Base-by-base conservation (phyloP, 1,140 invertebrate species). In the Hylyphantes graminicola region DNA sequence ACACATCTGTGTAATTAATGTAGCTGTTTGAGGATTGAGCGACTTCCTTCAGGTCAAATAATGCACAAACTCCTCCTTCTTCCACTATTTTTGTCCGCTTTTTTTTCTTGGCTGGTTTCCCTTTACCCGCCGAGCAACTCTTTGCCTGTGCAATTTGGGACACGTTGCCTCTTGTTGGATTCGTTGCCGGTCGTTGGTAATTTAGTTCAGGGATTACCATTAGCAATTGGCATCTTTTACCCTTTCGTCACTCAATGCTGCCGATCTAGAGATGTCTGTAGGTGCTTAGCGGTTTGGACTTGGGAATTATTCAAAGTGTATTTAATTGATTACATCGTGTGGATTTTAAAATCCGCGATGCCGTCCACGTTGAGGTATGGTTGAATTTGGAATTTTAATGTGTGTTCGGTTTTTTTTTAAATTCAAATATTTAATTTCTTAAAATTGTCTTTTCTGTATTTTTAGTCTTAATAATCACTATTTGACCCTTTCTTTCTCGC, bases 321-420 rank as follows among this genome's bases (percentile, higher is more conserved):
- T 81, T 81, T 73, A 35, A 13, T 81, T 13, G 53, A 81, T 17
- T 7, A 73, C 13, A 15, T 81, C 48, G 72, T 55, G 79, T 81
- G 79, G 79, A 59, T 81, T 19, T 59, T 73, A 13, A 50, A 63
- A 64, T 81, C 79, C 67, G 67, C 67, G 11, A 81, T 81, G 79
- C 79, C 79, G 35, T 73, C 79, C n/a, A 73, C 79, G n/a, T 73
- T 57, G 15, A 73, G 79, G 79, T 81, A 81, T 73, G 19, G 12
- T 21, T 65, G 63, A 12, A 7, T 35, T 35, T 35, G 35, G 35
- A n/a, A 35, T 35, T 35, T 35, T 35, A 35, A 35, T 35, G 35
- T 35, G 35, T 35, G 1, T 5, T 35, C 35, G 35, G 5, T 35
- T 2, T 35, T 35, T 35, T 35, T 35, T 35, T 1, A 5, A 35